phyloP scores from a whole-genome alignment of 1,140 invertebrate genomes.

The Ostrea denselamellosa region DNA sequence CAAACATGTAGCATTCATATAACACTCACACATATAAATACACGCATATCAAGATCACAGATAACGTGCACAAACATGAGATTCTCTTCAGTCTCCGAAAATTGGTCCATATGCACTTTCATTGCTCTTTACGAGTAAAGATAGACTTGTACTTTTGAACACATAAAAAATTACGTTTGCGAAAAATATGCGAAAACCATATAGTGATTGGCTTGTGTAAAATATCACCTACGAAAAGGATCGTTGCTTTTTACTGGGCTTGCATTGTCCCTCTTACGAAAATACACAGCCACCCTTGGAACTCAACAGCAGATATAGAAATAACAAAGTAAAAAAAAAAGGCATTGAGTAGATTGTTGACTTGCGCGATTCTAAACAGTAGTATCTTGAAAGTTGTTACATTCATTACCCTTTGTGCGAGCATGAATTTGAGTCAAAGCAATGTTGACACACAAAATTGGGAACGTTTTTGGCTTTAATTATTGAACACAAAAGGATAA shows the following conservation, averaged over 20 bases:
- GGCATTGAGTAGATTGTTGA: slow-evolving; percentile 12
- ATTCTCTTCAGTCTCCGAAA: neutral
- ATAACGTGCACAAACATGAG: neutral
- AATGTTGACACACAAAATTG: neutral
- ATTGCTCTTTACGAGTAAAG: neutral
- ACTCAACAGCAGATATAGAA: neutral
- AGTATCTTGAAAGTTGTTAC: neutral
- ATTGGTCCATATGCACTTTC: neutral
- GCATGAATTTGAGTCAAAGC: neutral
- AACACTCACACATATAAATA: slow-evolving; percentile 27
- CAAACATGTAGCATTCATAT: neutral
- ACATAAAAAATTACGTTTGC: slow-evolving; percentile 25
- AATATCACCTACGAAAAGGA: neutral
- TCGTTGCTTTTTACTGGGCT: slow-evolving; percentile 5
- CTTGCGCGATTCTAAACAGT: neutral
- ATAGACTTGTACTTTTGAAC: neutral
- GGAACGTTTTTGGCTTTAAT: slow-evolving; percentile 6
- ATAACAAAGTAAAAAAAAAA: slow-evolving; percentile 15
- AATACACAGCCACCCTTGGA: neutral
- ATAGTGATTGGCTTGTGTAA: neutral
- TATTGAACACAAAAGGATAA: slow-evolving; percentile 36
- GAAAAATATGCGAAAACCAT: neutral
- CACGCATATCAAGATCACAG: neutral
- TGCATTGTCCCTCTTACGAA: neutral
- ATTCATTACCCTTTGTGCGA: slow-evolving; percentile 18